These are phyloP conservation scores for Myotis planiceps DNA, from an alignment of 2,797 vertebrate genomes.

Conservation along the genomic window DNA sequence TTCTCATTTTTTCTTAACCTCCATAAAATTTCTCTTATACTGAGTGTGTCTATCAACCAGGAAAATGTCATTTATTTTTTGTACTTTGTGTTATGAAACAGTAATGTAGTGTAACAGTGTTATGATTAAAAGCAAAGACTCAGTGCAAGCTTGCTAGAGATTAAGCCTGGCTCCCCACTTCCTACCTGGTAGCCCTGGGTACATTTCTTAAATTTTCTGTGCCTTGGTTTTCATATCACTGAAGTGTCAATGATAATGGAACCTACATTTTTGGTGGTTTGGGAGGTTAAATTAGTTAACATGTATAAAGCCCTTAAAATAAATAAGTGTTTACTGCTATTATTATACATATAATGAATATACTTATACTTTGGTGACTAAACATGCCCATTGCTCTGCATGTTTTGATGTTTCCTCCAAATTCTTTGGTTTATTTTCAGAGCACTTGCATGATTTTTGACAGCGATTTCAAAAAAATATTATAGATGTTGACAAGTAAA, in stretches of 20 bases:
- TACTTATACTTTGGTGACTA: not conserved
- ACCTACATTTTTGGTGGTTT: not conserved
- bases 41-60: not conserved
- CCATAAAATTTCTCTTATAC: not conserved
- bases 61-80: slow-evolving; percentile 13
- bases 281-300: slow-evolving; percentile 35
- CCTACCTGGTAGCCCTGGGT: not conserved
- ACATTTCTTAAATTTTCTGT: not conserved
- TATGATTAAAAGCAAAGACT: not conserved
- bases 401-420: not conserved
- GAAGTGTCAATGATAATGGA: not conserved
- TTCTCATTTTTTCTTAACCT: slow-evolving; percentile 15
- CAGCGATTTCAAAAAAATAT: slow-evolving; percentile 48
- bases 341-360: not conserved
- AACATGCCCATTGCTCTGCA: not conserved
- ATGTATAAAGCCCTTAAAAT: not conserved
- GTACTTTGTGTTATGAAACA: not conserved
- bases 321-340: not conserved
- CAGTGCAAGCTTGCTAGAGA: too few relatives aligned
- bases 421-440: slow-evolving; percentile 43
- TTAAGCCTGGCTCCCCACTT: not conserved
- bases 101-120: not conserved
- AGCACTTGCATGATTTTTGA: slow-evolving; percentile 10
- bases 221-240: not conserved
- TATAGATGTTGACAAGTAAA: not conserved